Evolutionary conservation across 2,797 vertebrate genomes (phyloP), one percentile per base, ranked within the genome.

Genomic region (Cyclura pinguis): DNA sequence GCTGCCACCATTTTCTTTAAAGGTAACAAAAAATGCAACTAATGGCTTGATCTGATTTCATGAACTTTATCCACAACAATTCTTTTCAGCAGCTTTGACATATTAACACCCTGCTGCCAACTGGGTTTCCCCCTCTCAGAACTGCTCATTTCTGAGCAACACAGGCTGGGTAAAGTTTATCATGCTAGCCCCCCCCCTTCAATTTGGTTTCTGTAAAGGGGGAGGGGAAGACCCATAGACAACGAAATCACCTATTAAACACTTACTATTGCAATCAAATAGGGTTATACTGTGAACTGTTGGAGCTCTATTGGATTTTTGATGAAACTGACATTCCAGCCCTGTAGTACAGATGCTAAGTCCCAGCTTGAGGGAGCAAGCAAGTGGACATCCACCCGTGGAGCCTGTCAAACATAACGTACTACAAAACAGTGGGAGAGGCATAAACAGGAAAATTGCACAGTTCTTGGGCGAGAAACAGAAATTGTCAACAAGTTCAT

Each of bases 231-330:
- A 76, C 22, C 67, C 64, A 57, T 47, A 81, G 59, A 73, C 77
- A 88, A 84, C 76, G 64, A 76, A 90, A 64, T 16, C n/a, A 84
- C 16, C 29, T 74, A 87, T 87, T 91, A 84, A 91, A 73, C 52
- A 84, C 84, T 73, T 84, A 86, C 52, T 85, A 82, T 83, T 80
- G 78, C 81, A 89, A 82, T 90, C 77, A 80, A 90, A 88, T 67
- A 69, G 50, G 24, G 72, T 86, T 91, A 64, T 4, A 27, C 77
- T 27, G 80, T 72, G 1, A 88, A 64, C 73, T 38, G 47, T 81
- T 1, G 6, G 72, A 81, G 50, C 13, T 62, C 87, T 76, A 32
- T 85, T n/a, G 76, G 87, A 82, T 88, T 86, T 83, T 50, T 22
- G 35, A 86, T 86, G 87, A 84, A 8, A 84, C 42, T 59, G 14